Base-by-base conservation (phyloP, 2,797 vertebrate species). In the Manis javanica region DNA sequence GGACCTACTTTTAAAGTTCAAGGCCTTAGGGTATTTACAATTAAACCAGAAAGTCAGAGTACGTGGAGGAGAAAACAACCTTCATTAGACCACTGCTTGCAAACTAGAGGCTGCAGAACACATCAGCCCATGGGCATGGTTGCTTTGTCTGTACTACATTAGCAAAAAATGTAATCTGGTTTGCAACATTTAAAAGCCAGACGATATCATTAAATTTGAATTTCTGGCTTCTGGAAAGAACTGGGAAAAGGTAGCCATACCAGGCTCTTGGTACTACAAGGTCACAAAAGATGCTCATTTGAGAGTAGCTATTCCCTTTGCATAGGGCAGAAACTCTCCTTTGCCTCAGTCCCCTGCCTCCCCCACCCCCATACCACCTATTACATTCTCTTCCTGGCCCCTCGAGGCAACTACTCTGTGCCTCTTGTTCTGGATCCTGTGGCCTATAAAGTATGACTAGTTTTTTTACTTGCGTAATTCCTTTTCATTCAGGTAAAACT, bases 131-230 rank as follows among this genome's bases (percentile, higher is more conserved):
- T 2, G 5, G 21, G 23, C 18, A 19, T 46, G 3, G 14, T 87
- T 78, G 68, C 37, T 84, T 24, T 75, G 51, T 37, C 42, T 94
- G 39, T 39, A 21, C 6, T 82, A 13, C 6, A 23, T 46, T 10
- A 68, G 24, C 31, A 12, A 75, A 93, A 92, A 29, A n/a, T 81
- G 5, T 61, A 5, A 69, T 63, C 93, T 83, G 29, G 72, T 77
- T 94, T 68, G 29, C 69, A 78, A n/a, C 14, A 90, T 55, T 96
- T 90, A 84, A 89, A 96, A 94, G 64, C n/a, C 63, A 85, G 69
- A 57, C 37, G 19, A 51, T 63, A 86, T 18, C 29, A 82, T 59
- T 92, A 61, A 51, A 92, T 61, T 71, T 66, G 18, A 88, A 87
- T 74, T 95, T 94, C 68, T 96, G 89, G 49, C 63, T 91, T 75